Evolutionary conservation across 1,140 invertebrate genomes (phyloP).

Genomic region (Dolichoris vasculosae): DNA sequence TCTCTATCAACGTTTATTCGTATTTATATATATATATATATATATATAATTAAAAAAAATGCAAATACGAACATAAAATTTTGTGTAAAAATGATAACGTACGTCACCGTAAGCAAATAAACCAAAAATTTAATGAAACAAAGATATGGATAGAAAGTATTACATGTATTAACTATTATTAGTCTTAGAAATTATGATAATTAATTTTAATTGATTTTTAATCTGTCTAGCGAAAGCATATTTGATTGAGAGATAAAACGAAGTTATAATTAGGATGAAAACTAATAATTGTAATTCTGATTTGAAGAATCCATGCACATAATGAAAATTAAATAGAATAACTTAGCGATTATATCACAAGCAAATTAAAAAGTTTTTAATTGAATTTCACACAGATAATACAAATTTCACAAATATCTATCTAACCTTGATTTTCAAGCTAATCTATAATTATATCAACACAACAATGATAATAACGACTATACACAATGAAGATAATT

Average conservation of each 20-base stretch:
- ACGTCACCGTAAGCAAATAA: too few relatives aligned
- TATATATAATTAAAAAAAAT: too few relatives aligned
- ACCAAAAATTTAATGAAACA: background rate
- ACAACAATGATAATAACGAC: background rate
- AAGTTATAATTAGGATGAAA: background rate
- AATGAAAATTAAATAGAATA: slow-evolving; percentile 23
- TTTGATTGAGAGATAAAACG: background rate
- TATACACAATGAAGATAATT: slow-evolving; percentile 35
- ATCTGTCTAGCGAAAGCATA: background rate
- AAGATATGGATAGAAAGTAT: background rate
- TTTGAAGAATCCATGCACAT: background rate
- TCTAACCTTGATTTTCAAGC: background rate
- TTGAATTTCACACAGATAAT: slow-evolving; percentile 22
- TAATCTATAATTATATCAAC: slow-evolving; percentile 46
- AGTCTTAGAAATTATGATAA: background rate
- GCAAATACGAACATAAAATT: too few relatives aligned
- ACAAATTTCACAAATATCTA: slow-evolving; percentile 4
- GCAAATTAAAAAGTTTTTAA: background rate
- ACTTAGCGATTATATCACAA: background rate
- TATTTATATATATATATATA: too few relatives aligned
- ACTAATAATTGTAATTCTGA: background rate
- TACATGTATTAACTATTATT: background rate
- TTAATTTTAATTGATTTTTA: background rate
- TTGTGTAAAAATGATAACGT: too few relatives aligned
- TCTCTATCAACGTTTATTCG: too few relatives aligned